phyloP scores from a whole-genome alignment of 2,888 invertebrate species.

The Drosophila conformis region DNA sequence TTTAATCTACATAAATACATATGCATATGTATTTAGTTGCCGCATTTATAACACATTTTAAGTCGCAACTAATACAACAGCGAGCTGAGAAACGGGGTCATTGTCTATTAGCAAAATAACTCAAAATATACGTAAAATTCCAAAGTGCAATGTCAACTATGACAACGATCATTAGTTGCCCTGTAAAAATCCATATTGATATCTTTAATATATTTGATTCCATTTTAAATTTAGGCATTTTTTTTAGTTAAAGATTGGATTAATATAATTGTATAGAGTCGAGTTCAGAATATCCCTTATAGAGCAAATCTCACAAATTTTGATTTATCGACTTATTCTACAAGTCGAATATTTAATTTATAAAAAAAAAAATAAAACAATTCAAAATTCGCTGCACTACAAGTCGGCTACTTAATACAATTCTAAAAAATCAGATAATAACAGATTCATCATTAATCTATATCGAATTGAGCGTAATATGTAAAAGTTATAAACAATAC shows the following conservation, averaged over 20 bases:
- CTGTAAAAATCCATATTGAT: slow-evolving; percentile 7
- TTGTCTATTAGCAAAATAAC: slow-evolving; percentile 59
- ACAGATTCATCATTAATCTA: not conserved
- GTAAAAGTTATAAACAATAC: not conserved
- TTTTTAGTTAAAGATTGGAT: no score
- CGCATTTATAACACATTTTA: slow-evolving; percentile 52
- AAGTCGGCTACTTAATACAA: slow-evolving; percentile 1
- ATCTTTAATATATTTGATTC: not conserved
- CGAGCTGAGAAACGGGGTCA: slow-evolving; percentile 58
- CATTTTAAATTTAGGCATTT: not conserved
- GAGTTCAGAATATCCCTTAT: not conserved
- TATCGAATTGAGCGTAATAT: not conserved
- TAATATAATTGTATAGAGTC: not conserved
- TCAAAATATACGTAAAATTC: slow-evolving; percentile 25
- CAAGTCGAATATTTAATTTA: not conserved
- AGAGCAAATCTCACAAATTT: not conserved
- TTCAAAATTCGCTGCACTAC: not conserved
- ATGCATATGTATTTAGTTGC: slow-evolving; percentile 26
- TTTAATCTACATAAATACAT: slow-evolving; percentile 10
- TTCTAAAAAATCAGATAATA: not conserved
- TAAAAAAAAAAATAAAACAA: no score
- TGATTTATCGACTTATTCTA: not conserved
- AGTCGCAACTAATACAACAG: slow-evolving; percentile 29
- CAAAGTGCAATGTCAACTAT: slow-evolving; percentile 26
- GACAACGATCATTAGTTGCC: slow-evolving; percentile 27